These are phyloP conservation scores for Ypsolopha scabrella DNA, from an alignment of 2,888 invertebrate species.

Conservation along the genomic window DNA sequence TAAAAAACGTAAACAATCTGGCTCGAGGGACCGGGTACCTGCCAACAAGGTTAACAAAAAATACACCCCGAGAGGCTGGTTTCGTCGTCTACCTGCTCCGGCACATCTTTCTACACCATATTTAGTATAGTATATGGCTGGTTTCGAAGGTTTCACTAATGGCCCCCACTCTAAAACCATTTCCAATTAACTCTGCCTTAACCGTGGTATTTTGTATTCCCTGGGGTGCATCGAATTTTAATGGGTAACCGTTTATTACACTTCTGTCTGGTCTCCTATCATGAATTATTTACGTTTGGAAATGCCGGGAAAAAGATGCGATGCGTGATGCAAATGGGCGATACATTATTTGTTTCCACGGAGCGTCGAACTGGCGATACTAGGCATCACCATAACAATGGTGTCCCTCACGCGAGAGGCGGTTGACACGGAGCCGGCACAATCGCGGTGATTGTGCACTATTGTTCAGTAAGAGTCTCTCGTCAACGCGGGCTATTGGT, in stretches of 20 bases:
- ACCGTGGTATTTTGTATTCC: slow-evolving; percentile 40
- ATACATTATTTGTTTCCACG: slow-evolving; percentile 44
- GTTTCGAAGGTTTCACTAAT: slow-evolving; percentile 46
- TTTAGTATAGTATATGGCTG: slow-evolving; percentile 14
- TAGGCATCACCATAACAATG: slow-evolving; percentile 60
- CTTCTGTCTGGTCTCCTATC: slow-evolving; percentile 27
- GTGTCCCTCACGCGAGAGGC: slow-evolving; percentile 46
- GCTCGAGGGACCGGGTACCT: slow-evolving; percentile 52
- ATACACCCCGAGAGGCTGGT: slow-evolving; percentile 37
- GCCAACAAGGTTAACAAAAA: slow-evolving; percentile 43
- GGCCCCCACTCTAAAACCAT: slow-evolving; percentile 42
- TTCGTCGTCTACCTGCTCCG: slow-evolving; percentile 52
- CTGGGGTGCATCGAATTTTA: slow-evolving; percentile 48
- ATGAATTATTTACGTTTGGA: slow-evolving; percentile 52
- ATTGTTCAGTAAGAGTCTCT: slow-evolving; percentile 40
- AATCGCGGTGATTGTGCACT: slow-evolving; percentile 54
- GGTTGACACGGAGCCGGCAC: slow-evolving; percentile 45
- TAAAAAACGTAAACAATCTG: slow-evolving; percentile 38
- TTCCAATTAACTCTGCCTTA: slow-evolving; percentile 53
- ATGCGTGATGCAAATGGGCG: slow-evolving; percentile 24
- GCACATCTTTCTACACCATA: not conserved
- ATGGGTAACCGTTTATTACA: slow-evolving; percentile 30
- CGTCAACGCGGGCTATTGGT: slow-evolving; percentile 9
- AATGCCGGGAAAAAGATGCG: slow-evolving; percentile 21
- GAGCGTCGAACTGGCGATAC: slow-evolving; percentile 43